Evolutionary conservation across 2,888 invertebrate species (phyloP).

Genomic region (Protophormia terraenovae): DNA sequence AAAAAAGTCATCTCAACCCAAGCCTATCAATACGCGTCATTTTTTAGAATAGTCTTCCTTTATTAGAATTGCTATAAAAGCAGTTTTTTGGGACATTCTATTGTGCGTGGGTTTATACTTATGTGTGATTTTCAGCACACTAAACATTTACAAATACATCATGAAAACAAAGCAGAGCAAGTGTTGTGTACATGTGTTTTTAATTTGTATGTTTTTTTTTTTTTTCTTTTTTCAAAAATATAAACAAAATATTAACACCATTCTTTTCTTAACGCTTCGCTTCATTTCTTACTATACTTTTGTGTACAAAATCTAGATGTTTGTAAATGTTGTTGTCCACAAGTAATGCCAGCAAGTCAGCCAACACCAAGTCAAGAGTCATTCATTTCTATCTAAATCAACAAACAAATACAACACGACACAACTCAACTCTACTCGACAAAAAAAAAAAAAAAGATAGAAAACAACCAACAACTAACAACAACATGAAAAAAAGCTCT

Average conservation of each 20-base stretch:
- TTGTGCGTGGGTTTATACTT: neutral
- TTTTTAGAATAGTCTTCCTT: too few species aligned
- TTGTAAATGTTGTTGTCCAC: conserved; percentile 23
- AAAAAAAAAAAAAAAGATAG: conserved; percentile 13
- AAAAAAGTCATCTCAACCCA: too few species aligned
- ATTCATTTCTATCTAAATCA: conserved; percentile 61
- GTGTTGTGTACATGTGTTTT: conserved; percentile 37
- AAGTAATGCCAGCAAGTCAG: conserved; percentile 49
- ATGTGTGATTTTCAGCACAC: neutral
- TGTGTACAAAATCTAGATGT: neutral
- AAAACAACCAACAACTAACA: neutral
- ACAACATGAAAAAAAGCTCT: conserved; percentile 44
- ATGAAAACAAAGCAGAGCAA: conserved; percentile 43
- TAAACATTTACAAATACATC: conserved; percentile 10
- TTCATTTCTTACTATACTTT: conserved; percentile 21
- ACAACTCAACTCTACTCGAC: conserved; percentile 8
- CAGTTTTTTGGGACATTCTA: too few species aligned
- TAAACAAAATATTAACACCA: conserved; percentile 40
- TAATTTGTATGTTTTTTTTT: conserved; percentile 6
- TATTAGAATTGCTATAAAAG: too few species aligned
- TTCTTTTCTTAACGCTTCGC: conserved; percentile 30
- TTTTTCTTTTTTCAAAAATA: conserved; percentile 12
- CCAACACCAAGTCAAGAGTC: conserved; percentile 58
- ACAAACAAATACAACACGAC: conserved; percentile 48
- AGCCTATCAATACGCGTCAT: too few species aligned